Evolutionary conservation across 2,888 invertebrate genomes (phyloP), one percentile per base, ranked within the genome.

Genomic region (Thelaira solivaga): DNA sequence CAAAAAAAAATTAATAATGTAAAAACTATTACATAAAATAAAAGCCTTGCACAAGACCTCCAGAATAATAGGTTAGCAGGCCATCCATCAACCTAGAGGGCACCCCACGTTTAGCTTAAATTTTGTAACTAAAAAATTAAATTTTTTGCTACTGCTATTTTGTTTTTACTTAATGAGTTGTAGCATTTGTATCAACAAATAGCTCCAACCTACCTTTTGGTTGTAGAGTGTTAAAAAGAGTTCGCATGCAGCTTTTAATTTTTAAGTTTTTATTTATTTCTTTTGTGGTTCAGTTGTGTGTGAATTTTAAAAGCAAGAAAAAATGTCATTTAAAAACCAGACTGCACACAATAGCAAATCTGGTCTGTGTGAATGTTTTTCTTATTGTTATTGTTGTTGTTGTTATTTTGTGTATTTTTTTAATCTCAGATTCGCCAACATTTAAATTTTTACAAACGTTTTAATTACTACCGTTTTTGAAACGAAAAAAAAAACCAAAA

Each of bases 391-490:
- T 18, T 11, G 24, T 18, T 36, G 36, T 41, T 31, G 18, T 4
- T 45, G 31, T 61, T 4, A 6, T 47, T 59, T 39, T 29, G 2
- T 11, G 22, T 31, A 20, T 68, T 26, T 1, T 31, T 65, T 65
- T 73, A 51, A 71, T 62, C 71, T 45, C 36, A 47, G 13, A 45
- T 67, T 67, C 53, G 59, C 65, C 34, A 67, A 67, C 43, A 45
- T 59, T 74, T 74, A 45, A 67, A 51, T 67, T 51, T n/a, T 53
- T 36, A 74, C 67, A 67, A 74, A 74, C 59, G 59, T 74, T 74
- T 74, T 74, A 74, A 67, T 74, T 67, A 67, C 74, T 74, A 67
- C 74, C 45, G 74, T 59, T 65, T 67, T n/a, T n/a, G n/a, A n/a
- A n/a, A n/a, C n/a, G n/a, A n/a, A n/a, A n/a, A n/a, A n/a, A n/a